Base-by-base conservation (phyloP, 2,113 vertebrate genomes). In the Balaeniceps rex region DNA sequence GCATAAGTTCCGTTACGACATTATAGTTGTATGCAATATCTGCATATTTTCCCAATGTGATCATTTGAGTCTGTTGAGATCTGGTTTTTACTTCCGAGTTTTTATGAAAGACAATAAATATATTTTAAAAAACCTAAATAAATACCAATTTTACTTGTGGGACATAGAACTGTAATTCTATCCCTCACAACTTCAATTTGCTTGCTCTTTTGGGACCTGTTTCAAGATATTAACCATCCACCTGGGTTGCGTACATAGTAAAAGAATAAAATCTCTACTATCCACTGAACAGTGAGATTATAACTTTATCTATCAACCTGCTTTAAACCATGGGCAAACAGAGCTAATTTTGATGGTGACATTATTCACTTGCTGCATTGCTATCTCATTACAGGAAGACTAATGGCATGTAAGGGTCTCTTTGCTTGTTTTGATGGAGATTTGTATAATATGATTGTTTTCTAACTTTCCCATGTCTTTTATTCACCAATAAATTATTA, bases 101-200 rank as follows among this genome's bases (percentile, higher is more conserved):
- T 87, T 88, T 88, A 94, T 91, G 92, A 91, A 93, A 86, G 78
- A 34, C 82, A 90, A 79, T 90, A 91, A 93, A 90, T 88, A 70
- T 13, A 58, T 93, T 93, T 95, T 58, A 2, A 51, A 95, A 96
- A 95, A 77, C 31, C 22, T 81, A 92, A 84, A 83, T 78, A 84
- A 91, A 58, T 77, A 80, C 38, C 13, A n/a, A 3, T 86, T 90
- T 88, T 85, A 70, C 92, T 58, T 85, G 15, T 58, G 96, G 63
- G 87, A 90, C 49, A 33, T 13, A 34, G 68, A 92, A 66, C 71
- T 72, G 74, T 90, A 88, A 58, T 91, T 87, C 51, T 72, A 15
- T 65, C 49, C 34, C 12, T 83, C 40, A 55, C 51, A 66, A 21
- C 83, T 94, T 65, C 40, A 52, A 93, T 85, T 93, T 91, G 10